phyloP scores from a whole-genome alignment of 2,113 vertebrate species.

The Australoheros scitulus region DNA sequence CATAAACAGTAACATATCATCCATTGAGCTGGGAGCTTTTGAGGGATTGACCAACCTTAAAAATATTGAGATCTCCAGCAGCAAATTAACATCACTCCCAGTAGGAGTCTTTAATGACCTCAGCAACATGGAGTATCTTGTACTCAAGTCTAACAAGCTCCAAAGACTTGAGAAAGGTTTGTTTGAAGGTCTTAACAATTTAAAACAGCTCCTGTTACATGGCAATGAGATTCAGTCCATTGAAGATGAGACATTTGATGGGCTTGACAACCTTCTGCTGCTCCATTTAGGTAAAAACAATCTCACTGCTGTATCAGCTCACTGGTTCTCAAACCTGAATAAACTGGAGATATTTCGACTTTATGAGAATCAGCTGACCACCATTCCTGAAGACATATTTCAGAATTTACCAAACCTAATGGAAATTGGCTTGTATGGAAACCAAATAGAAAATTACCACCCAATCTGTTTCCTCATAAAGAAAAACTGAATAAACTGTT shows the following conservation, averaged over 20 bases:
- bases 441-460: constrained; percentile 76
- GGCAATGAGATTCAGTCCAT: constrained; percentile 76
- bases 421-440: constrained; percentile 76
- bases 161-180: constrained; percentile 72
- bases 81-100: constrained; percentile 62
- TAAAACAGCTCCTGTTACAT: constrained; percentile 72
- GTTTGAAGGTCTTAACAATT: constrained; percentile 75
- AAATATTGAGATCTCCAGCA: constrained; percentile 75
- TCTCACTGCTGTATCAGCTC: constrained; percentile 63
- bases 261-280: constrained; percentile 68
- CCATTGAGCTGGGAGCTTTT: constrained; percentile 82
- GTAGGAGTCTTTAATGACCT: constrained; percentile 79
- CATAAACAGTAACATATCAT: constrained; percentile 62
- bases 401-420: constrained; percentile 64
- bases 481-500: constrained; percentile 72
- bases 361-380: constrained; percentile 80
- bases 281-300: constrained; percentile 82
- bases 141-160: constrained; percentile 77
- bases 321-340: constrained; percentile 76
- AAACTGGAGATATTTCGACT: constrained; percentile 73
- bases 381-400: constrained; percentile 77
- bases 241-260: constrained; percentile 81
- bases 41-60: constrained; percentile 73
- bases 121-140: constrained; percentile 68
- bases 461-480: constrained; percentile 77